phyloP scores from a whole-genome alignment of 2,888 invertebrate genomes.

The Drosophila falleni region DNA sequence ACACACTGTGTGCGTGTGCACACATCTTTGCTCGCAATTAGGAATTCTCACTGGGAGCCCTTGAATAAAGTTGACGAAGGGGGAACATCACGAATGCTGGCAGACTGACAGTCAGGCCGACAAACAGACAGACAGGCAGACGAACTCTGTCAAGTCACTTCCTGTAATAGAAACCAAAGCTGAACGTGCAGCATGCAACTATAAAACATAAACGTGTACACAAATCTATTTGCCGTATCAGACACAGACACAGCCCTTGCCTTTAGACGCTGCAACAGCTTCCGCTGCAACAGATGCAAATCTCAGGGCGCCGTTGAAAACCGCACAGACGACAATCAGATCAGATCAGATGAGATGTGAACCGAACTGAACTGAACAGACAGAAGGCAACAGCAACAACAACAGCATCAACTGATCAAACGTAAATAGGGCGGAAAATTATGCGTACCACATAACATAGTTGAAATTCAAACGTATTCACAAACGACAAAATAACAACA shows the following conservation, averaged over 20 bases:
- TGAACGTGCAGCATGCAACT: conserved; percentile 41
- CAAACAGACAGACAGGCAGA: conserved; percentile 22
- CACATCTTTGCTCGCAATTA: conserved; percentile 70
- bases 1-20: conserved; percentile 59
- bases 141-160: conserved; percentile 78
- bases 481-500: conserved; percentile 22
- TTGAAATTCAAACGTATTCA: conserved; percentile 49
- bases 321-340: conserved; percentile 51
- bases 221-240: conserved; percentile 49
- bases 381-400: conserved; percentile 9
- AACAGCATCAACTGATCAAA: conserved; percentile 36
- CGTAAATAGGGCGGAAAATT: conserved; percentile 78
- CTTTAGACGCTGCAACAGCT: conserved; percentile 26
- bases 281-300: conserved; percentile 62
- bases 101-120: not conserved
- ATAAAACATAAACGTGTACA: conserved; percentile 54
- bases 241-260: conserved; percentile 37
- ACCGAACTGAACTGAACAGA: conserved; percentile 4
- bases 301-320: conserved; percentile 62
- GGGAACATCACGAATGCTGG: not conserved
- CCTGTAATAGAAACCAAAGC: conserved; percentile 75
- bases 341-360: conserved; percentile 11
- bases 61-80: conserved; percentile 39
- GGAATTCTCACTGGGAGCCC: conserved; percentile 35
- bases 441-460: conserved; percentile 56